Evolutionary conservation across 2,797 vertebrate genomes (phyloP).

Genomic region (Rhinella marina): DNA sequence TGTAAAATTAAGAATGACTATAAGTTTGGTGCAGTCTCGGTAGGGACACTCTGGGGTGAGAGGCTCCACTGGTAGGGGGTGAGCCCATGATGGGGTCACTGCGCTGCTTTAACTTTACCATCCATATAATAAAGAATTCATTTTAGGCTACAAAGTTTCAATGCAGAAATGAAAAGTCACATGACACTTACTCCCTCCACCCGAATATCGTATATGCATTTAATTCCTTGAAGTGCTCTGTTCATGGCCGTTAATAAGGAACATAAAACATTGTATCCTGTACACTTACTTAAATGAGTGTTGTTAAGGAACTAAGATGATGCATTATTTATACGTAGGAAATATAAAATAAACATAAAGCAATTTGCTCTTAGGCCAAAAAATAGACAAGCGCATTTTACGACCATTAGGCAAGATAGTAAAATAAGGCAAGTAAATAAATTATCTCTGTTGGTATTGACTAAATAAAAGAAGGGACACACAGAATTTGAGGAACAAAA

Average conservation of each 20-base stretch:
- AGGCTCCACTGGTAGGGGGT: neutral
- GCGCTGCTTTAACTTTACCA: neutral
- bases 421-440: conserved; percentile 62
- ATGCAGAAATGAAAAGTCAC: neutral
- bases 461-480: conserved; percentile 58
- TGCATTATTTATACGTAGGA: conserved; percentile 42
- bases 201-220: neutral
- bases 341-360: conserved; percentile 55
- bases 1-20: neutral
- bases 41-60: no score
- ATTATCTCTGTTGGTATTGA: conserved; percentile 37
- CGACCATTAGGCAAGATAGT: conserved; percentile 50
- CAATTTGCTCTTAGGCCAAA: conserved; percentile 41
- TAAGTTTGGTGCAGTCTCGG: no score
- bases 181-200: neutral
- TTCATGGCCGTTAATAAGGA: conserved; percentile 24
- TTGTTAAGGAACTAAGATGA: conserved; percentile 43
- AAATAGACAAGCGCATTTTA: conserved; percentile 35
- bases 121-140: neutral
- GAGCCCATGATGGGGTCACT: neutral
- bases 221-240: neutral
- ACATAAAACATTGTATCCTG: conserved; percentile 22
- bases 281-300: conserved; percentile 25
- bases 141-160: neutral
- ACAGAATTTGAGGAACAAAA: conserved; percentile 28